Conservation (phyloP, 2,888 invertebrate species). For the Thelaira solivaga region DNA sequence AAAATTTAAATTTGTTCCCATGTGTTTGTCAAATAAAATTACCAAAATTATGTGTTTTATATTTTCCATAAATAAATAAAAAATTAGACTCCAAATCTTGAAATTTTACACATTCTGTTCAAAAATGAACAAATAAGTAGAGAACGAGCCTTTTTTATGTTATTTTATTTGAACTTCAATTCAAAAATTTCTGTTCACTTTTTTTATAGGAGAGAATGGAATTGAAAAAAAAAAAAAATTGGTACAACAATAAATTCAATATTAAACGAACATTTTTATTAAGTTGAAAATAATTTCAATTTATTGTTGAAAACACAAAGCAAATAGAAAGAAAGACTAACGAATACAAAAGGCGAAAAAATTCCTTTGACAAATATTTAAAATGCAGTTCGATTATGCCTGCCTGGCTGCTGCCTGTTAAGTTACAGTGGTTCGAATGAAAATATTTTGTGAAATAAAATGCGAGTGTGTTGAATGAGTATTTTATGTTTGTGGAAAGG, state of each 20-base stretch:
- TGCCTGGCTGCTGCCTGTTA: conserved; percentile 65
- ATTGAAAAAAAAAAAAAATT: neutral
- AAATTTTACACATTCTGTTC: too few relatives aligned
- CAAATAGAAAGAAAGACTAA: conserved; percentile 16
- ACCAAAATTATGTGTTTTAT: conserved; percentile 60
- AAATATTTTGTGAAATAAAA: conserved; percentile 30
- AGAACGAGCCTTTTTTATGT: neutral
- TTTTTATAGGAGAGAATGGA: neutral
- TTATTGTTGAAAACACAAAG: conserved; percentile 18
- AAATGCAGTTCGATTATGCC: conserved; percentile 76
- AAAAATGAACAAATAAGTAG: too few relatives aligned
- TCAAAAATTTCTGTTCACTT: conserved; percentile 15
- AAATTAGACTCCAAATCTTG: too few relatives aligned
- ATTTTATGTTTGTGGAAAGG: too few relatives aligned
- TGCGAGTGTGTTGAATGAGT: conserved; percentile 25
- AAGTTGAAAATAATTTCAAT: conserved; percentile 60
- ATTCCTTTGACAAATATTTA: conserved; percentile 74
- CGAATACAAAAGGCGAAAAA: conserved; percentile 25
- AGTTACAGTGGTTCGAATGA: conserved; percentile 59
- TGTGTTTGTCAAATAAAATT: conserved; percentile 48
- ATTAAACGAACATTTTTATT: conserved; percentile 63
- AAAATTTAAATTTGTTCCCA: conserved; percentile 58
- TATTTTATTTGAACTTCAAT: neutral
- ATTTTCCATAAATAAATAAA: conserved; percentile 50
- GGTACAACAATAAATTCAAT: conserved; percentile 56